phyloP scores from a whole-genome alignment of 2,797 vertebrate species.

The Megalops cyprinoides region DNA sequence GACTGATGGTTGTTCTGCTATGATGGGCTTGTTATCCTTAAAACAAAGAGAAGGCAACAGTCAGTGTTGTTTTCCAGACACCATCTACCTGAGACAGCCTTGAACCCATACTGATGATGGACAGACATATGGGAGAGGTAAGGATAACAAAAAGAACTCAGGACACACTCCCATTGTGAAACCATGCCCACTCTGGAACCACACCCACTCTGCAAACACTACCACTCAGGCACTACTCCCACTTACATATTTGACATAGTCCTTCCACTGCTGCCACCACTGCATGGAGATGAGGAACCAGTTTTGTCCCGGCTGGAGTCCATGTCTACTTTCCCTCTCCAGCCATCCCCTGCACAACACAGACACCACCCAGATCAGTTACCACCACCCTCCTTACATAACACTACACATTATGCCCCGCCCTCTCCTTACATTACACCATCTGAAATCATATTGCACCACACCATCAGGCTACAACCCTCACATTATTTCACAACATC shows the following conservation, averaged over 20 bases:
- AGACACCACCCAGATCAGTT: slow-evolving; percentile 36
- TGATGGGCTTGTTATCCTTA: slow-evolving; percentile 89
- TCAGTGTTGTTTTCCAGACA: no score
- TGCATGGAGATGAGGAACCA: slow-evolving; percentile 98
- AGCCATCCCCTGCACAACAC: slow-evolving; percentile 85
- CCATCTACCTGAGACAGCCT: no score
- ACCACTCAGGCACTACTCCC: slow-evolving; percentile 4
- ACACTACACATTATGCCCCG: not conserved
- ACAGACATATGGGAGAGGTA: not conserved
- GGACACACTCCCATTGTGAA: not conserved
- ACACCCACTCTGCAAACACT: not conserved
- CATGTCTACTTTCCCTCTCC: slow-evolving; percentile 94
- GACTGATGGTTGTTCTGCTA: slow-evolving; percentile 89
- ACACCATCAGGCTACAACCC: not conserved
- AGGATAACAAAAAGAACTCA: not conserved
- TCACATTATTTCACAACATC: not conserved
- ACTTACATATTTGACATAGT: slow-evolving; percentile 98
- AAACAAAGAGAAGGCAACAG: slow-evolving; percentile 44
- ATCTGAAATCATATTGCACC: not conserved
- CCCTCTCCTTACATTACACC: not conserved
- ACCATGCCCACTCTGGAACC: not conserved
- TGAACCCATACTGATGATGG: no score
- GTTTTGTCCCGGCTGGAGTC: slow-evolving; percentile 89
- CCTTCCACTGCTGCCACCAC: slow-evolving; percentile 99
- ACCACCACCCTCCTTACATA: not conserved